Conservation (phyloP, 1,140 invertebrate genomes). For the Lanistes nyassanus region DNA sequence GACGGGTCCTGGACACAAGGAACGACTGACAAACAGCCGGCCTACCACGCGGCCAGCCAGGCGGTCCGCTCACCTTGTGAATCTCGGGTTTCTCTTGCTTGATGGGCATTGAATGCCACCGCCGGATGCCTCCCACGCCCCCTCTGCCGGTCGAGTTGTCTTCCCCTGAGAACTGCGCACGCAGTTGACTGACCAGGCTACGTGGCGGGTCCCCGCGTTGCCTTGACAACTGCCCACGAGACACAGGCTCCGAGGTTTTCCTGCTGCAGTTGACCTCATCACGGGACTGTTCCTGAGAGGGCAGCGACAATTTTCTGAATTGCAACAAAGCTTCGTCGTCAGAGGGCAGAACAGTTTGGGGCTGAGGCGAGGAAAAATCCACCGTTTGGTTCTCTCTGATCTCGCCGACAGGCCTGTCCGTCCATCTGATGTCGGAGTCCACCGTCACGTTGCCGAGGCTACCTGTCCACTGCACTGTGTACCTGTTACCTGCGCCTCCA, state of each 20-base stretch:
- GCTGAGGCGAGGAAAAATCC: too few species aligned
- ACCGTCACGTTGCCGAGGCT: background rate
- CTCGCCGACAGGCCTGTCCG: too few species aligned
- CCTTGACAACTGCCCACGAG: background rate
- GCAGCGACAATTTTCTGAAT: background rate
- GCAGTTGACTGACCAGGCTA: constrained; percentile 16
- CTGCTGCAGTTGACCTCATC: background rate
- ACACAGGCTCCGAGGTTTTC: constrained; percentile 4
- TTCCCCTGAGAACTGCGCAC: background rate
- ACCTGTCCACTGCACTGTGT: constrained; percentile 15
- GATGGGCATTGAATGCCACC: constrained; percentile 13
- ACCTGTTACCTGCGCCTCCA: background rate
- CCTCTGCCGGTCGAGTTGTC: background rate
- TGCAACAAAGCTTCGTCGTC: background rate
- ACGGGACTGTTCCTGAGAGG: background rate
- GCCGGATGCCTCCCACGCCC: background rate
- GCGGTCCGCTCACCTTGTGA: constrained; percentile 5
- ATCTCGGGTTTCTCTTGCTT: constrained; percentile 16
- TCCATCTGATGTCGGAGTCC: background rate
- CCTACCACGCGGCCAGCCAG: background rate
- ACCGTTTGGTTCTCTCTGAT: too few species aligned
- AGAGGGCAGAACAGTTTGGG: background rate
- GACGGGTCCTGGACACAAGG: background rate
- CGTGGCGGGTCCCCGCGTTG: too few species aligned
- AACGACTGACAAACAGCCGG: background rate